A percentile compares a stretch with the other conserved stretches of the same genome.
phyloP scores from a whole-genome alignment of 2,113 vertebrate genomes.

The Ibidorhyncha struthersii region DNA sequence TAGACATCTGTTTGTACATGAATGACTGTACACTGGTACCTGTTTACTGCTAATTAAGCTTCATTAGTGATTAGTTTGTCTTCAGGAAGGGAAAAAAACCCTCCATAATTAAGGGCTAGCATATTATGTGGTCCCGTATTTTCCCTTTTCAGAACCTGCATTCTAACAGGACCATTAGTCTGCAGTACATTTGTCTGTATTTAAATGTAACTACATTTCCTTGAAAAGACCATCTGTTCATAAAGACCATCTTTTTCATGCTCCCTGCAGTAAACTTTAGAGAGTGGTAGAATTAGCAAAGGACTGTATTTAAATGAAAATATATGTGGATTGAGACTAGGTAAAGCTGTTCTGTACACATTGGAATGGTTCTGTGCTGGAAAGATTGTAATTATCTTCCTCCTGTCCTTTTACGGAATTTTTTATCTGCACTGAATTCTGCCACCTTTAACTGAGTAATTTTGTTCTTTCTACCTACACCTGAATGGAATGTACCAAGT shows the following conservation, averaged over 20 bases:
- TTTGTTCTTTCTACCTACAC: conserved; percentile 38
- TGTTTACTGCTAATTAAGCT: conserved; percentile 75
- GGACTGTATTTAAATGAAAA: conserved; percentile 57
- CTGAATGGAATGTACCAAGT: conserved; percentile 32
- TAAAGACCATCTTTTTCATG: conserved; percentile 64
- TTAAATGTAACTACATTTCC: conserved; percentile 74
- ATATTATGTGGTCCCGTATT: conserved; percentile 54
- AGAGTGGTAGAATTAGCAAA: conserved; percentile 26
- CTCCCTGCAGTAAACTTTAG: conserved; percentile 64
- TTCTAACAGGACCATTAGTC: conserved; percentile 72
- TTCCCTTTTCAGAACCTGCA: conserved; percentile 58
- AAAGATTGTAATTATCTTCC: conserved; percentile 32
- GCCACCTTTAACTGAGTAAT: conserved; percentile 39
- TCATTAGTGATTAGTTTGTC: conserved; percentile 70
- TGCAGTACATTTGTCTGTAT: conserved; percentile 77
- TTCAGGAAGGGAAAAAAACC: conserved; percentile 62
- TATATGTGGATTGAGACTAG: conserved; percentile 14
- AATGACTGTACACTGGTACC: conserved; percentile 61
- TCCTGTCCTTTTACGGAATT: conserved; percentile 21
- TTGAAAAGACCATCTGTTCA: conserved; percentile 80
- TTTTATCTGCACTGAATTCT: conserved; percentile 40
- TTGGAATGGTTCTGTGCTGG: not conserved
- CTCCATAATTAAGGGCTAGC: conserved; percentile 68
- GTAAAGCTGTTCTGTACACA: not conserved
- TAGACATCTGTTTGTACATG: conserved; percentile 79